phyloP scores from a whole-genome alignment of 2,113 vertebrate species.

The Myanophis thanlyinensis region DNA sequence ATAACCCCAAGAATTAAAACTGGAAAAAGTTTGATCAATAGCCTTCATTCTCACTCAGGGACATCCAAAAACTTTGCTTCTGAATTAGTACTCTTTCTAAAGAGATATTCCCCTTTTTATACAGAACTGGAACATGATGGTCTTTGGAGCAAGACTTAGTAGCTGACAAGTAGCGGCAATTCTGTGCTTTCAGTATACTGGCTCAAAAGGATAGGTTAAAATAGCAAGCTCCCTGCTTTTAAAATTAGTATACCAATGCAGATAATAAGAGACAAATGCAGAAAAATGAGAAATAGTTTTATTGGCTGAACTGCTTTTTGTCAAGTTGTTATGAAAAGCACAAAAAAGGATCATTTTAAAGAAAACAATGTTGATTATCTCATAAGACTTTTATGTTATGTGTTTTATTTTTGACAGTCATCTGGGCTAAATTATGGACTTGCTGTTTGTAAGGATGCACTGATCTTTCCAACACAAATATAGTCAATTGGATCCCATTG shows the following conservation, averaged over 20 bases:
- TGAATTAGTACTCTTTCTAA: background rate
- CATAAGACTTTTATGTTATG: background rate
- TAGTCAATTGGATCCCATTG: background rate
- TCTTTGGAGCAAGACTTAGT: background rate
- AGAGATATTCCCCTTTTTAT: background rate
- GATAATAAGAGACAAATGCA: background rate
- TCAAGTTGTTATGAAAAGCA: background rate
- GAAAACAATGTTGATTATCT: background rate
- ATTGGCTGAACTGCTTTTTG: background rate
- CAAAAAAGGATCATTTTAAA: background rate
- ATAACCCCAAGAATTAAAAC: background rate
- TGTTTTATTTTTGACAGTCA: background rate
- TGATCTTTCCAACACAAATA: background rate
- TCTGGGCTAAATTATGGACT: background rate
- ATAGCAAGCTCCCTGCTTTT: background rate
- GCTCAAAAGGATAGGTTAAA: background rate
- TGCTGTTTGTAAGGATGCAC: background rate
- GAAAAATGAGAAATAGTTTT: background rate
- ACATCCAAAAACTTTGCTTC: background rate
- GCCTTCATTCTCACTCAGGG: background rate
- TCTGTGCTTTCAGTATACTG: background rate
- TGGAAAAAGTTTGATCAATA: background rate
- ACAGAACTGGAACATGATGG: background rate
- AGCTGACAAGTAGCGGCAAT: background rate
- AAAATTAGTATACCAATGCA: no score